phyloP scores from a whole-genome alignment of 1,140 invertebrate species.

The Philopotamus ludificatus region DNA sequence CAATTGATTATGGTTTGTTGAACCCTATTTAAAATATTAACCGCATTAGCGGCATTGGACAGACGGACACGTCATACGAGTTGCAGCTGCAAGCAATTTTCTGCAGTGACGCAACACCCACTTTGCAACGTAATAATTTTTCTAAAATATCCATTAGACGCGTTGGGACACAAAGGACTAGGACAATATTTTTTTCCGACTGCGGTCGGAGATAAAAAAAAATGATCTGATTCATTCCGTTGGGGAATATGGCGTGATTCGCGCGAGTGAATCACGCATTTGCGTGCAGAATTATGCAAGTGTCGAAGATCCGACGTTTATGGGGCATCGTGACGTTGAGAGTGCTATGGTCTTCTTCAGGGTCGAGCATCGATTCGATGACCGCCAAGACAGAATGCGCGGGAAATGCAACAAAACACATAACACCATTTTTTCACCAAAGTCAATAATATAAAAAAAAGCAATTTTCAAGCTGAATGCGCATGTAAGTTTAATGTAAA shows the following conservation, averaged over 20 bases:
- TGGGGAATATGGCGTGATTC: not conserved
- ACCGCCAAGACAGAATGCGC: too few relatives aligned
- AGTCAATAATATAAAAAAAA: too few relatives aligned
- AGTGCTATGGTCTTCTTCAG: not conserved
- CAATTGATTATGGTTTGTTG: too few relatives aligned
- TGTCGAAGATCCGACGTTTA: not conserved
- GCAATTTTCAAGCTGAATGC: too few relatives aligned
- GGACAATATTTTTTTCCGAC: not conserved
- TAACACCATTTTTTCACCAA: too few relatives aligned
- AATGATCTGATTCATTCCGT: too few relatives aligned
- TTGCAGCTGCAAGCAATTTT: conserved; percentile 31
- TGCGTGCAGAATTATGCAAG: not conserved
- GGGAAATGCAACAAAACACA: too few relatives aligned
- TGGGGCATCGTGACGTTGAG: not conserved
- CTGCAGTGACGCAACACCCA: conserved; percentile 27
- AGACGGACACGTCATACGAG: conserved; percentile 26
- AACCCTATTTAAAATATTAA: too few relatives aligned
- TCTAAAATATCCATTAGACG: not conserved
- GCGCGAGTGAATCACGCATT: not conserved
- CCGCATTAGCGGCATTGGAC: too few relatives aligned
- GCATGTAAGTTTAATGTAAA: too few relatives aligned
- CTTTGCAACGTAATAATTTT: conserved; percentile 5
- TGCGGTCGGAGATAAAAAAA: too few relatives aligned
- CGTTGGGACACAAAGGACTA: not conserved
- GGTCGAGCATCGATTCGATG: too few relatives aligned